Percentiles rank a stretch among this genome's conserved stretches.
phyloP scores from a whole-genome alignment of 1,140 invertebrate genomes.

The Probaryconus sp. region DNA sequence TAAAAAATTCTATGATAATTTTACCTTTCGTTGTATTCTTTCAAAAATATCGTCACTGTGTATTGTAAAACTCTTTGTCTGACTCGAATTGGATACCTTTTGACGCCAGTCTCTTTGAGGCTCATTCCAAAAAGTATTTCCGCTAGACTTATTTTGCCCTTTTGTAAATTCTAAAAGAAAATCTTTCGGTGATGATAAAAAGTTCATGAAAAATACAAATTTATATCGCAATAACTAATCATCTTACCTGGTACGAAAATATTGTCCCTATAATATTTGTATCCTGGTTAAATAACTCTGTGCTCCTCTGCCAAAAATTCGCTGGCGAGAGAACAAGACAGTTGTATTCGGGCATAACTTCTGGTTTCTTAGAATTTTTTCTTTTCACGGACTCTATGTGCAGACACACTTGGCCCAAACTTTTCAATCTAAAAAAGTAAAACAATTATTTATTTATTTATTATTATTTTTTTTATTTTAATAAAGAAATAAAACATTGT shows the following conservation, averaged over 20 bases:
- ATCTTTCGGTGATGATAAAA: constrained; percentile 3
- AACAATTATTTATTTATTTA: not conserved
- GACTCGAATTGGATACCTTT: constrained; percentile 89
- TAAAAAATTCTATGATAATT: constrained; percentile 34
- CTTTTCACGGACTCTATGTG: constrained; percentile 90
- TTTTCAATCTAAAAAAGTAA: constrained; percentile 79
- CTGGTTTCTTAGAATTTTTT: constrained; percentile 78
- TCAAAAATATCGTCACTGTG: constrained; percentile 92
- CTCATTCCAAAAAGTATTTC: constrained; percentile 96
- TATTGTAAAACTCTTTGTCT: constrained; percentile 92
- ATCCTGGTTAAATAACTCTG: constrained; percentile 86
- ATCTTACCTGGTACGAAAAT: constrained; percentile 88
- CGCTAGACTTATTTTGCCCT: constrained; percentile 88
- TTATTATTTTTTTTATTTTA: not conserved
- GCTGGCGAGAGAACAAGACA: constrained; percentile 96
- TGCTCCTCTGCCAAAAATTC: constrained; percentile 93
- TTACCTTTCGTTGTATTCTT: constrained; percentile 87
- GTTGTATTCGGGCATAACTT: constrained; percentile 91
- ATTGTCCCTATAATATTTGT: constrained; percentile 88
- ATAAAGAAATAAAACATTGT: not conserved
- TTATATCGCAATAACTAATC: no score
- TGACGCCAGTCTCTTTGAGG: constrained; percentile 92
- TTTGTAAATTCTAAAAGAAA: constrained; percentile 82
- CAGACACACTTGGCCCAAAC: constrained; percentile 89
- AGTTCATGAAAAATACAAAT: not conserved